These are phyloP conservation scores for Hipparchia sbordonii DNA, from an alignment of 2,888 invertebrate species.

Conservation along the genomic window DNA sequence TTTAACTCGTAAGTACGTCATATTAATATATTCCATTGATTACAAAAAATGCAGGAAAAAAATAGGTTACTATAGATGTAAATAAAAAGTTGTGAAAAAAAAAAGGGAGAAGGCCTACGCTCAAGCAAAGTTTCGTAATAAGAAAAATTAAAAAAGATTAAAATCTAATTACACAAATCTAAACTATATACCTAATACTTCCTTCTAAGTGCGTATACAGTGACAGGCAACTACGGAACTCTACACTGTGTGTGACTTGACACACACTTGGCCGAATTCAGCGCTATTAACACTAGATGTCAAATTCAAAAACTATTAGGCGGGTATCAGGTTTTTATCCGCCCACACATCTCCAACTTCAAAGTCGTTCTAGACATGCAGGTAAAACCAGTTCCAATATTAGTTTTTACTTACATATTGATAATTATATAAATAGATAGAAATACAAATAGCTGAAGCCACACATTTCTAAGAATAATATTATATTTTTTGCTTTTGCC, in stretches of 20 bases:
- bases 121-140: too few relatives aligned
- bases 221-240: neutral
- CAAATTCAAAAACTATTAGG: conserved; percentile 20
- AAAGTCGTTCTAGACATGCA: conserved; percentile 25
- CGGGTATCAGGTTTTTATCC: conserved; percentile 22
- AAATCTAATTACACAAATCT: too few relatives aligned
- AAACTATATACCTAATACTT: too few relatives aligned
- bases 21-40: too few relatives aligned
- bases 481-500: neutral
- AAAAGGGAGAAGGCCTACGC: too few relatives aligned
- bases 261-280: neutral
- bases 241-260: neutral
- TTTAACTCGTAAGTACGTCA: too few relatives aligned
- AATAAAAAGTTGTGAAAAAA: too few relatives aligned
- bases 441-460: conserved; percentile 4
- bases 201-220: too few relatives aligned
- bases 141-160: too few relatives aligned
- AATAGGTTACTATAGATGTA: too few relatives aligned
- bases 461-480: neutral
- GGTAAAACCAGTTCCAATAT: conserved; percentile 24
- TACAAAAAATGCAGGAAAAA: too few relatives aligned
- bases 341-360: conserved; percentile 23
- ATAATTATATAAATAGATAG: conserved; percentile 6
- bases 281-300: conserved; percentile 10
- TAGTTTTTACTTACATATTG: conserved; percentile 17